Base-by-base conservation (phyloP, 53 echinoderm and acorn worm species). In the Actinopyga echinites region DNA sequence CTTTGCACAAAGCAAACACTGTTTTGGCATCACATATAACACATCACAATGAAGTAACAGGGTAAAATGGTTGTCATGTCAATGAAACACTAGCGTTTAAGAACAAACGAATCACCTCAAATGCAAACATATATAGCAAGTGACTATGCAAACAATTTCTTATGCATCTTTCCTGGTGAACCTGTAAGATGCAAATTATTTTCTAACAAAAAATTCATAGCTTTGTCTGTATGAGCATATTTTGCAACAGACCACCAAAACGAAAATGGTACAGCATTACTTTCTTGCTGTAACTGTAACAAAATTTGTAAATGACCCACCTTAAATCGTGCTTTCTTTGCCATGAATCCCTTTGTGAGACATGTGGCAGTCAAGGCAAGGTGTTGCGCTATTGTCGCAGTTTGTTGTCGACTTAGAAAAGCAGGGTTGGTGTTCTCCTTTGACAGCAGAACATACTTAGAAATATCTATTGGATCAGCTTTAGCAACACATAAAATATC, bases 161-260 rank as follows among this genome's bases (percentile, higher is more conserved):
- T 44, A 13, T 44, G 44, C 44, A 44, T 44, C 12, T 44, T 44
- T 11, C 44, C 44, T 44, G 44, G 3, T 44, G 44, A 44, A 44
- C 44, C 44, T 44, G 7, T 44, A 1, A 44, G 11, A n/a, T n/a
- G n/a, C n/a, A n/a, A 6, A 13, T 44, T 44, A 44, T 44, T 44
- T 44, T 44, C 44, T 13, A 44, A 44, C 44, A 44, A 44, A 44
- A 44, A 44, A 7, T 44, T 44, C 44, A 67, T 12, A 5, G 30
- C 31, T n/a, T 67, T 6, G 32, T 67, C 68, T 2, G 68, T 34
- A 32, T 67, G 31, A 6, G 31, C 68, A 67, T 67, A 67, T 12
- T 32, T 8, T 30, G 21, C 31, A 67, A 67, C 68, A 30, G 26
- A 30, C 68, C 68, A 67, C 68, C 68, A 67, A 67, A 32, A 67